phyloP scores from a whole-genome alignment of 2,797 vertebrate genomes.

The Podargus strigoides region DNA sequence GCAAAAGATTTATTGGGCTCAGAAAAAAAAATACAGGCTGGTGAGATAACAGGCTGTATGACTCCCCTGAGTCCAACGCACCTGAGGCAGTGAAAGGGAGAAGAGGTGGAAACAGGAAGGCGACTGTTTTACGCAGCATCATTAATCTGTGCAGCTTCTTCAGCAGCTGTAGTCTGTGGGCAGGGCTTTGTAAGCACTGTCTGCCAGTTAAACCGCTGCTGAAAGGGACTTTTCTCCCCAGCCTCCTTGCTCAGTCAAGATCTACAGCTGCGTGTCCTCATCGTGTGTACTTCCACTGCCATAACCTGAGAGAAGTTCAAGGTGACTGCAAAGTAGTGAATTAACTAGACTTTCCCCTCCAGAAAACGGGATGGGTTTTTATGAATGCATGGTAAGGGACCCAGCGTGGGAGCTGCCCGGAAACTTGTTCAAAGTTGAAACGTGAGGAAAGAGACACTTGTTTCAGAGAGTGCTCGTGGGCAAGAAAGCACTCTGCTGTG shows the following conservation, averaged over 20 bases:
- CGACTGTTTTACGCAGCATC: background rate
- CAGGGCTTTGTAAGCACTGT: background rate
- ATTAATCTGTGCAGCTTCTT: background rate
- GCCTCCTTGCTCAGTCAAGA: accelerated
- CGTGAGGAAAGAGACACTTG: accelerated
- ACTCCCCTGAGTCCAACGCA: background rate
- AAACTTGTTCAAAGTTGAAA: background rate
- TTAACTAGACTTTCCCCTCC: background rate
- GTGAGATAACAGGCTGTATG: background rate
- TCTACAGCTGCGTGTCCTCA: background rate
- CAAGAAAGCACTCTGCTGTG: background rate
- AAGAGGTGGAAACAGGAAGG: background rate
- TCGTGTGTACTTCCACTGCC: background rate
- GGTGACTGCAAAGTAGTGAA: background rate
- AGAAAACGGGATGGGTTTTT: background rate
- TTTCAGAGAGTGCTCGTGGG: background rate
- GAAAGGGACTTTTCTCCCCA: background rate
- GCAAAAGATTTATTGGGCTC: background rate
- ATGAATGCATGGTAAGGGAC: background rate
- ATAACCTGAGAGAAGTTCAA: background rate
- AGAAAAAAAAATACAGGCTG: background rate
- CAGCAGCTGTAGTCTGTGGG: background rate
- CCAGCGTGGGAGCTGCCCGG: background rate
- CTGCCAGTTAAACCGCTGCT: background rate
- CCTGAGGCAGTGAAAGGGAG: background rate